Base-by-base conservation (phyloP, 2,797 vertebrate species). In the Diplodus puntazzo region DNA sequence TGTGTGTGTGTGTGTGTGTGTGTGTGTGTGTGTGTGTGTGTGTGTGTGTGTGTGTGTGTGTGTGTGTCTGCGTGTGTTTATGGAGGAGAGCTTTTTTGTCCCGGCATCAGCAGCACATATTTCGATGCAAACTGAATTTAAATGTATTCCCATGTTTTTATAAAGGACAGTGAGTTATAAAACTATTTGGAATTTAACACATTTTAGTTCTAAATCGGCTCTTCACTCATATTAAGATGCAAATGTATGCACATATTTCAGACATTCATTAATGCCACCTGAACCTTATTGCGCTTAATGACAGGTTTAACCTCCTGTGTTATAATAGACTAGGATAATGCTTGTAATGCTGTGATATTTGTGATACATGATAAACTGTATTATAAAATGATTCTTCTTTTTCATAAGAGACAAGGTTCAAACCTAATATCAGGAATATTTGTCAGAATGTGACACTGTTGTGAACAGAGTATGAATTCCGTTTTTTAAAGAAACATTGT, bases 41-140 rank as follows among this genome's bases (percentile, higher is more conserved):
- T 42, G 14, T 54, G 59, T 72, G 70, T 75, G 75, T 81, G 74
- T 73, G 70, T 75, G 72, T 63, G 66, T 27, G 53, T 57, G 42
- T 83, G 60, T 42, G 13, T 54, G 59, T 25, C 2, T 27, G 27
- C 3, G 69, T 27, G 53, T 57, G 42, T 83, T 64, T 42, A 12
- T 54, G 59, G 52, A 30, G 39, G 64, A 59, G 59, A 61, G 34
- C 43, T 61, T 39, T 39, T 75, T 68, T 59, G 65, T 34, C 60
- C 75, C 69, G 69, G 80, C 71, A 79, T 79, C 45, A 61, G 70
- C 48, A 48, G 63, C 69, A 45, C 63, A 55, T 54, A 54, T 23
- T 83, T 84, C 77, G 46, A 67, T 73, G n/a, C 53, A 80, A 78
- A 81, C 42, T 73, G 48, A 81, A 83, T 79, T 89, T 68, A 25